phyloP scores from a whole-genome alignment of 1,140 invertebrate genomes.

The Phortica variegata region DNA sequence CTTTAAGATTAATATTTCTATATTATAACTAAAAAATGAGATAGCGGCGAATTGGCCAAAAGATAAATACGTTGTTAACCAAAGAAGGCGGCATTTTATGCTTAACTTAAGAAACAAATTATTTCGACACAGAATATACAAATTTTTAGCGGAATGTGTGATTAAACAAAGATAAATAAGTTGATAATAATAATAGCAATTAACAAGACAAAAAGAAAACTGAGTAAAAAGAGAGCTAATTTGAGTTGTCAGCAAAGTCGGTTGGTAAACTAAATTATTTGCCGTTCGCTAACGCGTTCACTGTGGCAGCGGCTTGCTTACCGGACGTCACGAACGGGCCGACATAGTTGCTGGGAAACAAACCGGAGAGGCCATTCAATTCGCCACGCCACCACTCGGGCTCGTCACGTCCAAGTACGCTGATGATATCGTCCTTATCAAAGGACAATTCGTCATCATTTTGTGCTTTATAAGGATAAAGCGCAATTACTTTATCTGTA shows the following conservation, averaged over 20 bases:
- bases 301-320: constrained; percentile 33
- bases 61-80: too few species aligned
- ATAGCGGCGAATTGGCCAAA: too few species aligned
- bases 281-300: constrained; percentile 33
- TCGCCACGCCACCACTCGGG: constrained; percentile 96
- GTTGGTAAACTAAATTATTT: constrained; percentile 29
- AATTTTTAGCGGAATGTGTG: constrained; percentile 22
- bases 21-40: too few species aligned
- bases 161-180: background rate
- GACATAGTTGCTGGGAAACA: constrained; percentile 93
- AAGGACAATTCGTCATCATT: constrained; percentile 94
- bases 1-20: too few species aligned
- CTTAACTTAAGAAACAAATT: background rate
- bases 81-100: background rate
- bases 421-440: constrained; percentile 91
- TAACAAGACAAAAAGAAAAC: too few species aligned
- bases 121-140: too few species aligned
- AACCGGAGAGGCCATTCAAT: constrained; percentile 79
- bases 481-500: constrained; percentile 85
- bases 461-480: constrained; percentile 90
- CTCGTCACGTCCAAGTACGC: constrained; percentile 87
- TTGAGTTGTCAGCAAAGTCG: constrained; percentile 7
- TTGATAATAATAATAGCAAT: too few species aligned
- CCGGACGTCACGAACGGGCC: constrained; percentile 56
- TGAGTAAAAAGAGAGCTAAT: constrained; percentile 18